Conservation (phyloP, 2,888 invertebrate genomes). For the Yponomeuta cagnagella region DNA sequence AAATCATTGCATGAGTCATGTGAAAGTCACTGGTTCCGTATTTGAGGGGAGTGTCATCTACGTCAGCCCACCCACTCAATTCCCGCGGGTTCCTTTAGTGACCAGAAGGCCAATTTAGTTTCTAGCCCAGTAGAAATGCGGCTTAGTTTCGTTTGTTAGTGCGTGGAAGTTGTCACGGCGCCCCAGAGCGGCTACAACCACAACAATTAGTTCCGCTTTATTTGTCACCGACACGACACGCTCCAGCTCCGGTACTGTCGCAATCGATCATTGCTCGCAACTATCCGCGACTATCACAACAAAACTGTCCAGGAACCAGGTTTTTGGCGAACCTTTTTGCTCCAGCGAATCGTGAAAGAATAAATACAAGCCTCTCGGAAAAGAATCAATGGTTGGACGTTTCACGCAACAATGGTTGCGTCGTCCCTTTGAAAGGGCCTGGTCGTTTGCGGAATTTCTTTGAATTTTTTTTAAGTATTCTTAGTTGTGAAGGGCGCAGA, state of each 20-base stretch:
- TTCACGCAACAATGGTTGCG: not conserved
- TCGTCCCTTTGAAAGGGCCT: not conserved
- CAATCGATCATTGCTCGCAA: slow-evolving; percentile 3
- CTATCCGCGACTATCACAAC: not conserved
- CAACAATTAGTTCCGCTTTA: slow-evolving; percentile 49
- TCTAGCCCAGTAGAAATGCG: not conserved
- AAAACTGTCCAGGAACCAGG: not conserved
- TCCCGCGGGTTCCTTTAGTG: not conserved
- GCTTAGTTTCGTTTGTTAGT: not conserved
- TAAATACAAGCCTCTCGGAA: not conserved
- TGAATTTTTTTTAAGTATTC: not conserved
- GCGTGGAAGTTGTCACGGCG: slow-evolving; percentile 25
- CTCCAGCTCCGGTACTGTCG: not conserved
- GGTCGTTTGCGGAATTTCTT: not conserved
- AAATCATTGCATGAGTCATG: not conserved
- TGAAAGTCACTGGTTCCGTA: not conserved
- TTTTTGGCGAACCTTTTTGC: not conserved
- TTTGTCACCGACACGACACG: slow-evolving; percentile 33
- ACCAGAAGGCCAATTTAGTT: not conserved
- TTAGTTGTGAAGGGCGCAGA: not conserved
- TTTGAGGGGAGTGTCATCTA: not conserved
- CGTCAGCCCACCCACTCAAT: not conserved
- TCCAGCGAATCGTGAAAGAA: not conserved
- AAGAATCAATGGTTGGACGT: not conserved
- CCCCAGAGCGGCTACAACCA: slow-evolving; percentile 34